These are phyloP conservation scores for Sturmia bella DNA, from an alignment of 2,888 invertebrate species.

Conservation along the genomic window DNA sequence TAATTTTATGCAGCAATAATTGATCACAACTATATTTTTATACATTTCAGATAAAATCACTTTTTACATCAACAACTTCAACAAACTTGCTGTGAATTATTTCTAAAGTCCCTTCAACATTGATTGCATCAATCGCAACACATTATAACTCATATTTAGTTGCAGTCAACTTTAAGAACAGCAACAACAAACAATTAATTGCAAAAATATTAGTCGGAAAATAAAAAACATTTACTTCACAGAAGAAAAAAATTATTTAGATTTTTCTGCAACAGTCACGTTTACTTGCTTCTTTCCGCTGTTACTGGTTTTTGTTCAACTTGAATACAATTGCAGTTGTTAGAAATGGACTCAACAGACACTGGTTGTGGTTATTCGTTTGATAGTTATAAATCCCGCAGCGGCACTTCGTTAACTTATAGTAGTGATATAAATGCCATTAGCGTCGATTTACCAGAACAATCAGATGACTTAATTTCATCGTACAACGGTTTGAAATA, in stretches of 20 bases:
- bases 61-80: slow-evolving; percentile 22
- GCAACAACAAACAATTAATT: slow-evolving; percentile 9
- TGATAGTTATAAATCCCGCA: slow-evolving; percentile 70
- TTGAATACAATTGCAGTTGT: slow-evolving; percentile 21
- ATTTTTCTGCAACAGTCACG: slow-evolving; percentile 17
- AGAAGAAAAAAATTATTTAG: slow-evolving; percentile 20
- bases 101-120: slow-evolving; percentile 15
- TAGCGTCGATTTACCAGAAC: slow-evolving; percentile 76
- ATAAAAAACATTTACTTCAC: slow-evolving; percentile 1
- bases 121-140: slow-evolving; percentile 17
- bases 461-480: slow-evolving; percentile 85
- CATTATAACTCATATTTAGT: neutral
- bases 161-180: slow-evolving; percentile 15
- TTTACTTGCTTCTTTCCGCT: slow-evolving; percentile 15
- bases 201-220: slow-evolving; percentile 2
- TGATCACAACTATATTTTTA: neutral
- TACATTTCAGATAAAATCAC: slow-evolving; percentile 45
- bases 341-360: slow-evolving; percentile 70
- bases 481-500: slow-evolving; percentile 83
- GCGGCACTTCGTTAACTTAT: slow-evolving; percentile 75
- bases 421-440: slow-evolving; percentile 79
- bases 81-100: slow-evolving; percentile 6
- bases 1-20: too few relatives aligned
- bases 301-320: slow-evolving; percentile 2
- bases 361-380: slow-evolving; percentile 73